Conservation (phyloP, 2,797 vertebrate genomes). For the Chiloscyllium punctatum region DNA sequence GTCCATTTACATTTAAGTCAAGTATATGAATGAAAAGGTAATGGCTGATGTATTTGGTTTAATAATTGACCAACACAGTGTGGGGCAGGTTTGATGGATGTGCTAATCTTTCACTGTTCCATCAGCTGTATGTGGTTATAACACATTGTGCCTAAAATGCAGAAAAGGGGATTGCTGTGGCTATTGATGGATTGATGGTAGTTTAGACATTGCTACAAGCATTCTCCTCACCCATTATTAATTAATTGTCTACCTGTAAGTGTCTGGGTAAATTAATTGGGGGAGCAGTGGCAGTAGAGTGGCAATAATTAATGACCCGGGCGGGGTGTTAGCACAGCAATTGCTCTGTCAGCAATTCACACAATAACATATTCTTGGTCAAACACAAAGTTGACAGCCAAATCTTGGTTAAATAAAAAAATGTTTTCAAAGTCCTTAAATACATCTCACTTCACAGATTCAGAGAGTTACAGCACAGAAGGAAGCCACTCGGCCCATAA, state of each 20-base stretch:
- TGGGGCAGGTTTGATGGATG: neutral
- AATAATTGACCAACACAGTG: neutral
- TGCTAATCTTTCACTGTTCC: neutral
- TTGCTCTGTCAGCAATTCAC: neutral
- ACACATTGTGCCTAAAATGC: neutral
- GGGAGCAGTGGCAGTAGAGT: neutral
- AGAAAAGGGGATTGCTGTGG: neutral
- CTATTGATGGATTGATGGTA: neutral
- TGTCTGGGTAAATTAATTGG: neutral
- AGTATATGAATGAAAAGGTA: neutral
- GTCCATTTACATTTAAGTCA: neutral
- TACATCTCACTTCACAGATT: neutral
- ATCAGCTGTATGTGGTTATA: neutral
- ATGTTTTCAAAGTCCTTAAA: neutral
- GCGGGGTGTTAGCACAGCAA: neutral
- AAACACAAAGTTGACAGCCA: neutral
- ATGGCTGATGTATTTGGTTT: neutral
- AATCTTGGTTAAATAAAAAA: neutral
- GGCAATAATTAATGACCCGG: neutral
- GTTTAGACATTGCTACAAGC: neutral
- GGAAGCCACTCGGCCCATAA: too few species aligned
- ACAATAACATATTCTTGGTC: too few species aligned
- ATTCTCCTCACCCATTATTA: neutral
- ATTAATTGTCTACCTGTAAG: neutral
- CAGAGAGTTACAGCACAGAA: too few species aligned